A percentile compares a stretch with the other conserved stretches of the same genome.
Conservation (phyloP, 1,140 invertebrate genomes). For the Drosophila ercepeae region DNA sequence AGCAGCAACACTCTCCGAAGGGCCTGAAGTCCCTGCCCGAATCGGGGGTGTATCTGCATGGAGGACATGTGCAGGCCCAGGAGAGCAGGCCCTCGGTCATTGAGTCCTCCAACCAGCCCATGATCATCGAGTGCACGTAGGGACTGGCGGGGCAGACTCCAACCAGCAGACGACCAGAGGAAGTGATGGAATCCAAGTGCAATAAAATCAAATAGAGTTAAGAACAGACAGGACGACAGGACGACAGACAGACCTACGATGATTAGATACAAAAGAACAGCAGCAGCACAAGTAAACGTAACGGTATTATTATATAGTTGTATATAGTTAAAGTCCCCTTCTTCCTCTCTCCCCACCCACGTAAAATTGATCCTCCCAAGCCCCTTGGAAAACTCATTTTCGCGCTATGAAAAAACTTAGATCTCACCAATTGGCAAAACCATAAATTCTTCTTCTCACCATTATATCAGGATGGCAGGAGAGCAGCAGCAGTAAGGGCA, state of each 20-base stretch:
- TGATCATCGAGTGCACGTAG: conserved; percentile 95
- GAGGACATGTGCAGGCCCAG: conserved; percentile 84
- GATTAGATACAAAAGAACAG: not conserved
- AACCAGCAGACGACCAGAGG: conserved; percentile 26
- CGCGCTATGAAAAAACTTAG: conserved; percentile 68
- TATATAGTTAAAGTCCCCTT: conserved; percentile 50
- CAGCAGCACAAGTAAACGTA: conserved; percentile 76
- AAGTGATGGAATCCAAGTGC: conserved; percentile 71
- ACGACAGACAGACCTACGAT: conserved; percentile 46
- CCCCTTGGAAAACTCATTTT: conserved; percentile 42
- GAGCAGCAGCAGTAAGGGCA: conserved; percentile 47
- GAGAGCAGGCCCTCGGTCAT: conserved; percentile 92
- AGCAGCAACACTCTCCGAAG: conserved; percentile 59
- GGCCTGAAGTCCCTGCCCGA: conserved; percentile 69
- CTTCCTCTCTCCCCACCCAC: not conserved
- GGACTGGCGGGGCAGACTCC: not conserved
- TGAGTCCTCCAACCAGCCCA: conserved; percentile 91
- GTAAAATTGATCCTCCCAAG: conserved; percentile 34
- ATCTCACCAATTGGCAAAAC: conserved; percentile 82
- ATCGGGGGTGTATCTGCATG: conserved; percentile 78
- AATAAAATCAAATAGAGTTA: conserved; percentile 63
- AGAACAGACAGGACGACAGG: conserved; percentile 29
- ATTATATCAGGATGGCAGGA: conserved; percentile 37
- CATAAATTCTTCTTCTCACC: conserved; percentile 36
- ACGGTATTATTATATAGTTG: conserved; percentile 79